Base-by-base conservation (phyloP, 2,888 invertebrate genomes). In the Graphium colonna region DNA sequence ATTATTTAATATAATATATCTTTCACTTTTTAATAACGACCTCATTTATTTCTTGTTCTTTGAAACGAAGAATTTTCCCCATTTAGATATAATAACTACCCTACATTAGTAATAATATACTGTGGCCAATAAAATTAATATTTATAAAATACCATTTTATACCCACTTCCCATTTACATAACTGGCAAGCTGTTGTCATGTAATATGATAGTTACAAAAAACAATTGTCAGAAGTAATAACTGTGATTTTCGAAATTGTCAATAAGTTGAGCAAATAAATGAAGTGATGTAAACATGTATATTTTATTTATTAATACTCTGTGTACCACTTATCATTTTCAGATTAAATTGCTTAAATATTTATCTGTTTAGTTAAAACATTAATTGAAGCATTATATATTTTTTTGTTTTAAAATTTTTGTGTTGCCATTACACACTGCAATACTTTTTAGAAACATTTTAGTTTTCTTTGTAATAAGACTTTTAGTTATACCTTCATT, bases 221-320 rank as follows among this genome's bases (percentile, higher is more conserved):
- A 74, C 77, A 83, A 81, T 76, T 85, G 87, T 88, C 87, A 85
- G 87, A 82, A 83, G 68, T 71, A 69, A 80, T 81, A 88, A 88
- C 89, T 88, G 89, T 89, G 89, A 89, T 89, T 89, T 86, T 88
- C 88, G 81, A 88, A 88, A 88, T 88, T 89, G 88, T 87, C 88
- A 86, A 82, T 89, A 89, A 89, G 87, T 88, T 88, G 88, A 89
- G 87, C 83, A 85, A 88, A 86, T 89, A 88, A 88, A 89, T 82
- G 79, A 87, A 84, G 82, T 79, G 81, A 88, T 81, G 79, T 72
- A 75, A 73, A 68, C 8, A 50, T 17, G 36, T 28, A 48, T 28
- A 48, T 48, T 50, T 55, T 50, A 41, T 55, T 45, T 48, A 9
- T 12, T 4, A 12, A 39, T 21, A 21, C 16, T n/a, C 26, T 28